phyloP scores from a whole-genome alignment of 2,888 invertebrate species.

The Dascillus cervinus region DNA sequence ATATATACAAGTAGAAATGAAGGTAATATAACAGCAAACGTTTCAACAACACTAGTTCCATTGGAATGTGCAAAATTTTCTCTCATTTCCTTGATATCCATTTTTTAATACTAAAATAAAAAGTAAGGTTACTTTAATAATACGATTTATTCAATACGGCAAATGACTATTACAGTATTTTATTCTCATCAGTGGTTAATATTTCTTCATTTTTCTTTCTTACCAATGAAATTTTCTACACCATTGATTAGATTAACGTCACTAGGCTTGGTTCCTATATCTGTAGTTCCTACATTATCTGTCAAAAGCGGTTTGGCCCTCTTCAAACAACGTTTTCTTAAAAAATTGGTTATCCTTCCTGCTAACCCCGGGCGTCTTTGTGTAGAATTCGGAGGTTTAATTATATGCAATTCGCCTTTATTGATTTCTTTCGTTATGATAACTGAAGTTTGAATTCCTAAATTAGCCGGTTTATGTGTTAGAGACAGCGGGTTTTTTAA shows the following conservation, averaged over 20 bases:
- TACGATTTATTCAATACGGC: too few relatives aligned
- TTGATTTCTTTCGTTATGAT: too few relatives aligned
- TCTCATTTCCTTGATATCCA: conserved; percentile 4
- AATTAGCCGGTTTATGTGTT: conserved; percentile 3
- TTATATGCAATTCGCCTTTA: background rate
- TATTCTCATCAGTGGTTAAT: too few relatives aligned
- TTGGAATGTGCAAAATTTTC: conserved; percentile 45
- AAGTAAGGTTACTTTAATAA: conserved; percentile 20
- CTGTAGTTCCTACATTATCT: too few relatives aligned
- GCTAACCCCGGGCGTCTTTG: conserved; percentile 25
- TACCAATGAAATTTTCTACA: too few relatives aligned
- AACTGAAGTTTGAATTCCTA: too few relatives aligned
- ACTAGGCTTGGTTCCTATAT: too few relatives aligned
- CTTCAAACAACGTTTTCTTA: conserved; percentile 25
- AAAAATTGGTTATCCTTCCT: conserved; percentile 31
- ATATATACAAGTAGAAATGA: conserved; percentile 32
- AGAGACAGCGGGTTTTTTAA: conserved; percentile 6
- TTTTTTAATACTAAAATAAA: conserved; percentile 7
- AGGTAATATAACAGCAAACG: conserved; percentile 36
- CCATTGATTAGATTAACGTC: too few relatives aligned
- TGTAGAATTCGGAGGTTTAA: conserved; percentile 1
- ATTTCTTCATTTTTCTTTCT: too few relatives aligned
- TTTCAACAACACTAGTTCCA: conserved; percentile 48
- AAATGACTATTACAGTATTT: too few relatives aligned
- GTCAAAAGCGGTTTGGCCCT: background rate